phyloP scores from a whole-genome alignment of 2,888 invertebrate genomes.

The Eugnorisma glareosa region DNA sequence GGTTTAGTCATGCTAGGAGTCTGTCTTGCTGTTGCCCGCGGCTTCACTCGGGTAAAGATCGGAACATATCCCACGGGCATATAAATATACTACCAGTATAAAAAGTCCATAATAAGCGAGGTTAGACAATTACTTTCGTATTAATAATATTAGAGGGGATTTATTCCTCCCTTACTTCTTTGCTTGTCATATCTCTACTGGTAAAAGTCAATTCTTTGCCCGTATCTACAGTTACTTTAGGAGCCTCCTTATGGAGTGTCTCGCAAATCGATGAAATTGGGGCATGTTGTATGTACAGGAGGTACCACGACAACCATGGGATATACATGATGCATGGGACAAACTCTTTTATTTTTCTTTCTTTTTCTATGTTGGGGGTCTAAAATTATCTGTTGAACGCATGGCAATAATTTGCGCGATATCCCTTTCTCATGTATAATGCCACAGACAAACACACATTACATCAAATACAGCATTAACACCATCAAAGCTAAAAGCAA shows the following conservation, averaged over 20 bases:
- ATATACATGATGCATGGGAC: background rate
- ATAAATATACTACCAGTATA: no score
- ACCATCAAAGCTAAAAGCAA: slow-evolving; percentile 5
- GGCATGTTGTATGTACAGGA: background rate
- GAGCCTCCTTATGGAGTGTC: no score
- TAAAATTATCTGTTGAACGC: background rate
- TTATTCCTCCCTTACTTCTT: no score
- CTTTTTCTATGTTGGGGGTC: background rate
- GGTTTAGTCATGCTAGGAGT: background rate
- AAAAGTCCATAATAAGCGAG: no score
- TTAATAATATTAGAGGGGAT: no score
- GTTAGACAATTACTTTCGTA: background rate
- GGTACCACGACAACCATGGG: background rate
- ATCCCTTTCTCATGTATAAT: background rate
- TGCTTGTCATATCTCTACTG: background rate
- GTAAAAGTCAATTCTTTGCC: background rate
- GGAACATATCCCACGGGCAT: no score
- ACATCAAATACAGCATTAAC: slow-evolving; percentile 6
- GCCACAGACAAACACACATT: background rate
- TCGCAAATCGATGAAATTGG: background rate
- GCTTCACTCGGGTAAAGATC: no score
- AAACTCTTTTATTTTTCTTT: background rate
- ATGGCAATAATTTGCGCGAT: background rate
- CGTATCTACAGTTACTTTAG: background rate
- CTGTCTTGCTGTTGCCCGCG: background rate